Percentiles rank a stretch among this genome's conserved stretches.
Conservation (phyloP, 1,140 invertebrate species). For the Lepidotrigona ventralis region DNA sequence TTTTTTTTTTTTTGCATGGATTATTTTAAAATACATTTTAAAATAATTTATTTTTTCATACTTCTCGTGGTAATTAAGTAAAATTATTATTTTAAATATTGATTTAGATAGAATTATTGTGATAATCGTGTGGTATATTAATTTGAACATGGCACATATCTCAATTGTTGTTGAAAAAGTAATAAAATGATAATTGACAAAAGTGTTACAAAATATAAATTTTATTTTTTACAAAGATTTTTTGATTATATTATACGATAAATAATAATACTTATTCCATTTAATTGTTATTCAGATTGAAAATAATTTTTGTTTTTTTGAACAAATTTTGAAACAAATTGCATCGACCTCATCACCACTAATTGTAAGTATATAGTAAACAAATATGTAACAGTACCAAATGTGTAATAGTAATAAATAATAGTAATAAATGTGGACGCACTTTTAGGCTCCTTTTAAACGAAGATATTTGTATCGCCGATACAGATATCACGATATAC, state of each 20-base stretch:
- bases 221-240: neutral
- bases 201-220: neutral
- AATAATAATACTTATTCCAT: neutral
- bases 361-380: too few species aligned
- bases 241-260: neutral
- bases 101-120: neutral
- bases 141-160: neutral
- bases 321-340: too few species aligned
- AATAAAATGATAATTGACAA: neutral
- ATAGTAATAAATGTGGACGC: too few species aligned
- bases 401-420: too few species aligned
- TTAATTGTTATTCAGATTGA: too few species aligned
- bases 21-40: neutral
- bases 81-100: neutral
- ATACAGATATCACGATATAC: too few species aligned
- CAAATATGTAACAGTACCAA: too few species aligned
- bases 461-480: too few species aligned
- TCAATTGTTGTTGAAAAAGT: neutral
- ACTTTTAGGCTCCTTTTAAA: too few species aligned
- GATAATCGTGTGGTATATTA: neutral
- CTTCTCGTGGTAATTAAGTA: neutral
- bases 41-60: neutral
- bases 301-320: too few species aligned
- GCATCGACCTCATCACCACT: too few species aligned
- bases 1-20: neutral